Evolutionary conservation across 2,888 invertebrate genomes (phyloP).

Genomic region (Vanessa cardui): DNA sequence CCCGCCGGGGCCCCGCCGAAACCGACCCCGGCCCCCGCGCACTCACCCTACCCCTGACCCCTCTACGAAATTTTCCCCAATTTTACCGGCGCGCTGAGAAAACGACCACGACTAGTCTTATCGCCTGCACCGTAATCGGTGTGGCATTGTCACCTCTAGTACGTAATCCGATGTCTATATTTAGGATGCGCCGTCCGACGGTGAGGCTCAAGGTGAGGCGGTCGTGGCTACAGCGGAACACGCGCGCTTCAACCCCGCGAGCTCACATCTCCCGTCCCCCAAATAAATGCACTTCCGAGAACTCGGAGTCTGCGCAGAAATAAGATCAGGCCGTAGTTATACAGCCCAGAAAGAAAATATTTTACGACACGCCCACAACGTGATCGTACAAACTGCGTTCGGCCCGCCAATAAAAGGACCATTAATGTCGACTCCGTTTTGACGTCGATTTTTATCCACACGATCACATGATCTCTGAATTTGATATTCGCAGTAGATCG

Average conservation of each 20-base stretch:
- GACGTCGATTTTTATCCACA: slow-evolving; percentile 57
- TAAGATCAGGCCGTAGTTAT: slow-evolving; percentile 53
- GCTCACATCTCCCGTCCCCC: slow-evolving; percentile 44
- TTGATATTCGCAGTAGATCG: slow-evolving; percentile 58
- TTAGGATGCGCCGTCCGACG: slow-evolving; percentile 47
- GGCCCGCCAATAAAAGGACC: slow-evolving; percentile 60
- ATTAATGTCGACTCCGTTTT: slow-evolving; percentile 57
- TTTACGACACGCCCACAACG: slow-evolving; percentile 69
- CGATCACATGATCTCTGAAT: slow-evolving; percentile 60
- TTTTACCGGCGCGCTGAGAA: slow-evolving; percentile 46
- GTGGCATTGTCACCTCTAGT: slow-evolving; percentile 47
- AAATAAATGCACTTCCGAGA: slow-evolving; percentile 55
- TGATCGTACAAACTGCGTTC: slow-evolving; percentile 56
- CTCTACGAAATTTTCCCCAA: slow-evolving; percentile 54
- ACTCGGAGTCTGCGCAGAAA: slow-evolving; percentile 61
- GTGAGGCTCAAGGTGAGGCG: slow-evolving; percentile 53
- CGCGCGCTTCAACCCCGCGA: slow-evolving; percentile 32
- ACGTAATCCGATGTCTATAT: slow-evolving; percentile 54
- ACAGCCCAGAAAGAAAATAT: slow-evolving; percentile 57
- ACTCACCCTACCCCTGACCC: slow-evolving; percentile 55
- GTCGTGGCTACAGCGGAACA: slow-evolving; percentile 41
- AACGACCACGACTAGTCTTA: slow-evolving; percentile 30
- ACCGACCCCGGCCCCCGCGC: slow-evolving; percentile 54
- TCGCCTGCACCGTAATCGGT: slow-evolving; percentile 41
- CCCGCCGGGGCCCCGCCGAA: slow-evolving; percentile 73